Base-by-base conservation (phyloP, 2,888 invertebrate species). In the Cremastobaeus sp. region DNA sequence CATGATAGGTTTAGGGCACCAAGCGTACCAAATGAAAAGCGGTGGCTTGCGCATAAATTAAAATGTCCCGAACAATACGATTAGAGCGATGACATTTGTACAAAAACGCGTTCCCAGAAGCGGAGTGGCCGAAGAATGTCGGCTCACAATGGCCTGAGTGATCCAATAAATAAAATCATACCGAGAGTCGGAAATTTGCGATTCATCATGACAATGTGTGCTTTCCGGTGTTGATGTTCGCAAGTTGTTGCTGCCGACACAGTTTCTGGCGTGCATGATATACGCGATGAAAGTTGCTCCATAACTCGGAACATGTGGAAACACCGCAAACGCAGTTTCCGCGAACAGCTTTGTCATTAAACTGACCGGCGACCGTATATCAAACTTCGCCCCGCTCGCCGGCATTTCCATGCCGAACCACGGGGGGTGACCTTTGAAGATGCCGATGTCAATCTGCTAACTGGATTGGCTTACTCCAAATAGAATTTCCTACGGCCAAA, bases 391-490 rank as follows among this genome's bases (percentile, higher is more conserved):
- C 55, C 50, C 45, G 64, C 45, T 57, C 32, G 84, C 80, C 82
- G 83, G 79, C 82, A 55, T 82, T 80, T 84, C 82, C 79, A 76
- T 79, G 76, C 70, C 69, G 72, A 76, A 20, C 85, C 64, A 74
- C 83, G 45, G 85, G 85, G 81, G 83, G 81, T 37, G 69, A 79
- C 73, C 81, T 83, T 83, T 82, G 82, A 83, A 79, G 65, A 52
- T 64, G 77, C 84, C 84, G 84, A 83, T 83, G 84, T 84, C 84
- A 83, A 83, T 84, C 79, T 78, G 21, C 14, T 50, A 65, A 45
- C 52, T 28, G 5, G 45, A 52, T 34, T 43, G 30, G 30, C 20
- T 55, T 41, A 55, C 62, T 43, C 41, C 9, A 43, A 57, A 57
- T 47, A 60, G 12, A 14, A 69, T 55, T 59, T 17, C 32, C 60